phyloP scores from a whole-genome alignment of 2,113 vertebrate species.

The Thalassoma bifasciatum region DNA sequence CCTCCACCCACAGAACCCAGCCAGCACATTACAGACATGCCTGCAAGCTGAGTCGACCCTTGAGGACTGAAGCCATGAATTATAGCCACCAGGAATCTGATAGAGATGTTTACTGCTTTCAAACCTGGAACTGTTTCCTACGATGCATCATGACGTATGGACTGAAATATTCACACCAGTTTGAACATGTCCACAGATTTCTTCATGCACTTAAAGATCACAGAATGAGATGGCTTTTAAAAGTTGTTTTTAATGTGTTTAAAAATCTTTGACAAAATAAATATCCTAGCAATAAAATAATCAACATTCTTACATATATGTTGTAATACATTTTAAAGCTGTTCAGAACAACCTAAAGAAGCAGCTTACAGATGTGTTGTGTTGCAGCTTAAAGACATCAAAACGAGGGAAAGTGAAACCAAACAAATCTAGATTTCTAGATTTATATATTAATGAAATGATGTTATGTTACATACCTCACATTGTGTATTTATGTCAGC shows the following conservation, averaged over 20 bases:
- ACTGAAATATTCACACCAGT: neutral
- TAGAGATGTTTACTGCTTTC: neutral
- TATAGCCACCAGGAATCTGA: neutral
- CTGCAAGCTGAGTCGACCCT: neutral
- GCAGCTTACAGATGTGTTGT: neutral
- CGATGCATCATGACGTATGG: neutral
- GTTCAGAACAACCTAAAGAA: constrained; percentile 11
- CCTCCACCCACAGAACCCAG: neutral
- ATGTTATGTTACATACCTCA: neutral
- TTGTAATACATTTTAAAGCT: neutral
- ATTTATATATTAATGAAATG: neutral
- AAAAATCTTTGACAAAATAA: constrained; percentile 31
- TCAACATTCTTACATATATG: neutral
- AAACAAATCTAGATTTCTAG: neutral
- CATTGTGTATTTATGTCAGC: neutral
- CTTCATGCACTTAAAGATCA: neutral
- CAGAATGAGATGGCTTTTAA: neutral
- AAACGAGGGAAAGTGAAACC: neutral
- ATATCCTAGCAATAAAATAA: constrained; percentile 32
- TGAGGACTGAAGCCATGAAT: neutral
- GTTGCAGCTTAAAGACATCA: no score
- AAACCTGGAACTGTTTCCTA: neutral
- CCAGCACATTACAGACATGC: neutral
- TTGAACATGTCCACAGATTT: neutral
- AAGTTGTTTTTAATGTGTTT: constrained; percentile 15